Percentiles rank a stretch among this genome's conserved stretches.
phyloP scores from a whole-genome alignment of 2,797 vertebrate species.

The Cryptoprocta ferox region DNA sequence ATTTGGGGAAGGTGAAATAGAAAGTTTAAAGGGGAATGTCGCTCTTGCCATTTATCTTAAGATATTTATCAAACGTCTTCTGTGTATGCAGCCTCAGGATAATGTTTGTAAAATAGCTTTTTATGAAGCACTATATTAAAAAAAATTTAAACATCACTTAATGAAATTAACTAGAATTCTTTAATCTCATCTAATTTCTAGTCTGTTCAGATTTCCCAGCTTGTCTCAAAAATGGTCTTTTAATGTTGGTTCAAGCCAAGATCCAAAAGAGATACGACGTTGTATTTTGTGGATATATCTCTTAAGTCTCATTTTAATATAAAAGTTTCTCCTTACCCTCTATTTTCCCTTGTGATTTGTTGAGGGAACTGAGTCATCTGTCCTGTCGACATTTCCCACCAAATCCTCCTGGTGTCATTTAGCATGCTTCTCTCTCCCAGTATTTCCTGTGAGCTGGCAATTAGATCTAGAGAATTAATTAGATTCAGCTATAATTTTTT shows the following conservation, averaged over 20 bases:
- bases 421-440: not conserved
- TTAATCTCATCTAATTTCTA: not conserved
- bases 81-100: not conserved
- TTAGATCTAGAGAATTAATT: not conserved
- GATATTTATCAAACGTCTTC: not conserved
- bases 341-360: conserved; percentile 13
- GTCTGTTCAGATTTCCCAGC: not conserved
- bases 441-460: conserved; percentile 21
- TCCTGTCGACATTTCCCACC: not conserved
- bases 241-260: not conserved
- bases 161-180: not conserved
- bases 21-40: not conserved
- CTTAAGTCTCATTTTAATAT: not conserved
- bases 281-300: not conserved
- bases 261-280: not conserved
- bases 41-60: not conserved
- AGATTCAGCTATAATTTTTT: not conserved
- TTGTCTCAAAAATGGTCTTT: conserved; percentile 20
- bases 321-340: not conserved
- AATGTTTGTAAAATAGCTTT: not conserved
- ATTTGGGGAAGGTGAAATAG: not conserved
- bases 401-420: not conserved
- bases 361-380: not conserved
- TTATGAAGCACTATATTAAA: not conserved
- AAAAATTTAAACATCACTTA: not conserved